Base-by-base conservation (phyloP, 2,113 vertebrate species). In the Uropsilus gracilis region DNA sequence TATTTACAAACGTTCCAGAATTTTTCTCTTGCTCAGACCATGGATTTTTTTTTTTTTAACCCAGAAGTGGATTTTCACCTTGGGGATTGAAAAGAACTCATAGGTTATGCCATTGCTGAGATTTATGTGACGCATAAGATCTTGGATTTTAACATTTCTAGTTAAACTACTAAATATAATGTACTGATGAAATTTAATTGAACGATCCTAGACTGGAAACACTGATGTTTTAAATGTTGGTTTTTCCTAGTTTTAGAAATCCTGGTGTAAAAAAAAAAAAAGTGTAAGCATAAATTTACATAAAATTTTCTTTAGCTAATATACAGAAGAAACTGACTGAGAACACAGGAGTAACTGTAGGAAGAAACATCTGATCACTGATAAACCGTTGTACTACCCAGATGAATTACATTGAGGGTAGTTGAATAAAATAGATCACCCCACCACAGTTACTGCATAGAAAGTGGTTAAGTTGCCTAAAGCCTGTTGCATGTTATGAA, bases 11-110 rank as follows among this genome's bases (percentile, higher is more conserved):
- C 97, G 99, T 99, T 84, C 99, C 99, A 0, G 97, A 48, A 93
- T 0, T 94, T 99, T 37, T 98, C 98, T 89, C 98, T 98, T 3
- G 46, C 98, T 48, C 97, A 97, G 2, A 98, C 98, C 80, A 94
- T 99, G 94, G 99, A 99, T 97, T 99, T 99, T 97, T 99, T 55
- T 22, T 99, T 28, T n/a, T n/a, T n/a, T n/a, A n/a, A n/a, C 99
- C 99, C 2, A 97, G 98, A 98, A 98, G 99, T 72, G 99, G 99
- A 48, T 99, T 98, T 99, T 99, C 98, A 99, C 99, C 61, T 91
- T 99, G 97, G 99, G 98, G 63, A 99, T 99, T 95, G 99, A 99
- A 97, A 99, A 98, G 97, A 99, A 99, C 93, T 55, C 6, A 22
- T 55, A 98, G 98, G 90, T 91, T 98, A 90, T 98, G 98, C 83